A percentile compares a stretch with the other conserved stretches of the same genome.
Evolutionary conservation across 2,888 invertebrate genomes (phyloP).

Genomic region (Apodemia duryi): DNA sequence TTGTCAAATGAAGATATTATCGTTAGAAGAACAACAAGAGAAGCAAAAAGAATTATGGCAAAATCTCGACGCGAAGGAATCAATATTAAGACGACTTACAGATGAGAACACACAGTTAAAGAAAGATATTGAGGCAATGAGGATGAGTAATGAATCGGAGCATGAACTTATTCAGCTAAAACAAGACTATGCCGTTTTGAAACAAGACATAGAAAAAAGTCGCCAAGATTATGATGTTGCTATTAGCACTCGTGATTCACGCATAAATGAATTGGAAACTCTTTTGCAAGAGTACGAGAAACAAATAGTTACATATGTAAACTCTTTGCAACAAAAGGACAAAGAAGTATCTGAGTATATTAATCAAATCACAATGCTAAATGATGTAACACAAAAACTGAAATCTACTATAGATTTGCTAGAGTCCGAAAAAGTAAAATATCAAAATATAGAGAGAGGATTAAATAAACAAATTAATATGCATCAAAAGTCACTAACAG

Average conservation of each 20-base stretch:
- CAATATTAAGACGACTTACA: constrained; percentile 57
- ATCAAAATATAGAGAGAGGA: constrained; percentile 71
- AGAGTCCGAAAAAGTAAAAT: constrained; percentile 70
- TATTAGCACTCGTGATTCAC: constrained; percentile 59
- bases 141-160: constrained; percentile 48
- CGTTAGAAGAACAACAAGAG: constrained; percentile 69
- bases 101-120: constrained; percentile 63
- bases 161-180: constrained; percentile 42
- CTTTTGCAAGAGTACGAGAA: constrained; percentile 71
- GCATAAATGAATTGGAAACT: constrained; percentile 71
- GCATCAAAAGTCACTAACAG: constrained; percentile 60
- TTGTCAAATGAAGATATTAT: constrained; percentile 74
- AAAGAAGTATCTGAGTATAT: constrained; percentile 71
- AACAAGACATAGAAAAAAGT: constrained; percentile 55
- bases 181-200: constrained; percentile 49
- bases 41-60: constrained; percentile 60
- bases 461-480: constrained; percentile 74
- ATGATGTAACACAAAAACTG: constrained; percentile 70
- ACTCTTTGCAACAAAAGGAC: constrained; percentile 65
- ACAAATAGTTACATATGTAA: constrained; percentile 64
- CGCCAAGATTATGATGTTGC: constrained; percentile 57
- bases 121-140: constrained; percentile 52
- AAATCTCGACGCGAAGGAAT: constrained; percentile 53
- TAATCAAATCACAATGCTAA: constrained; percentile 76
- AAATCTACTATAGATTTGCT: constrained; percentile 70